Percentiles rank a stretch among this genome's conserved stretches.
Evolutionary conservation across 2,888 invertebrate species (phyloP).

Genomic region (Cartodere bifasciata): DNA sequence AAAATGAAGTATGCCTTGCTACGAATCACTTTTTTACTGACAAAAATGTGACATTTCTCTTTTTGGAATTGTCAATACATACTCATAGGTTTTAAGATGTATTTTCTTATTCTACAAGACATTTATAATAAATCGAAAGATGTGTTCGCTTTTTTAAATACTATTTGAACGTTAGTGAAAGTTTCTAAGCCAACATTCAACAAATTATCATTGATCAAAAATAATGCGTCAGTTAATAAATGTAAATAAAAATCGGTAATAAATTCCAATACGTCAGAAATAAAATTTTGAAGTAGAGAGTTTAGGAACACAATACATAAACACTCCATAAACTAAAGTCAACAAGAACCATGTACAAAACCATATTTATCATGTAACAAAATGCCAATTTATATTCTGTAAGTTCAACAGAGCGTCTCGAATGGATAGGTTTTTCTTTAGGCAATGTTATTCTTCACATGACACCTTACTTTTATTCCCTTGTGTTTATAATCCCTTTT

Average conservation of each 20-base stretch:
- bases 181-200: too few relatives aligned
- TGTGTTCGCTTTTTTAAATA: too few relatives aligned
- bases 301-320: constrained; percentile 13
- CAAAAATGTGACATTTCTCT: too few relatives aligned
- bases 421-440: constrained; percentile 13
- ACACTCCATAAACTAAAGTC: constrained; percentile 15
- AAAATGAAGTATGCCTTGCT: too few relatives aligned
- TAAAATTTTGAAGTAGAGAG: constrained; percentile 10
- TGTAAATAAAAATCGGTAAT: constrained; percentile 1
- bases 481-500: constrained; percentile 10
- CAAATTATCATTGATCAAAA: too few relatives aligned
- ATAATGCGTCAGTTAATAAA: too few relatives aligned
- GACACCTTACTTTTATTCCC: constrained; percentile 24
- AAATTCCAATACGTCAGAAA: constrained; percentile 9
- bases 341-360: constrained; percentile 14
- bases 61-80: too few relatives aligned
- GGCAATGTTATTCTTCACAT: constrained; percentile 13
- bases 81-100: too few relatives aligned
- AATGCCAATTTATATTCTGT: constrained; percentile 15
- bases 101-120: too few relatives aligned
- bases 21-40: too few relatives aligned
- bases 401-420: constrained; percentile 12
- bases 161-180: too few relatives aligned
- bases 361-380: constrained; percentile 15
- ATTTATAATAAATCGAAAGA: too few relatives aligned